Evolutionary conservation across 2,797 vertebrate species (phyloP), one percentile per base, ranked within the genome.

Genomic region (Aselliscus stoliczkanus): DNA sequence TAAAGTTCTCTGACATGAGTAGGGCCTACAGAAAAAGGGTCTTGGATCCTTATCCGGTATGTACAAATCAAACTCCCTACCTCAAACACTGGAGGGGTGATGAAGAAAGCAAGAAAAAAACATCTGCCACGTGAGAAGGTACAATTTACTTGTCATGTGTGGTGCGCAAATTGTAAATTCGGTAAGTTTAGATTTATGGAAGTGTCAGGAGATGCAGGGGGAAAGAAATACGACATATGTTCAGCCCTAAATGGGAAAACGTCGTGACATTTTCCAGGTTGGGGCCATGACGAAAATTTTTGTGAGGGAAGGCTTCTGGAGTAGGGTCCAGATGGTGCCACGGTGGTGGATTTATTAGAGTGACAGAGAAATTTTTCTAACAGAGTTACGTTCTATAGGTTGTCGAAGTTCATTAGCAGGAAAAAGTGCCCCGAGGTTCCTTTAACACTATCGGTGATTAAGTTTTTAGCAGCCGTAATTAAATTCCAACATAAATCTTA

Each of bases 321-420:
- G 84, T 1, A 27, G 25, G 14, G 23, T 77, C 56, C 70, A 73
- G 89, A 94, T 70, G 91, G 81, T 31, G 9, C 25, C 0, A 12
- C n/a, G 69, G 69, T 79, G 82, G 83, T 11, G 44, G 21, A 62
- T 34, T 67, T 69, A 84, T 62, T 69, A 70, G 70, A 8, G 58
- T n/a, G 64, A 72, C 80, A 56, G 47, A 50, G 34, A 42, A 27
- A 15, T 65, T 81, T 87, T 84, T 69, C 76, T 90, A 67, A 83
- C 8, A 0, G 34, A 2, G 0, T 69, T 29, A 20, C 2, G 1
- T 56, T 23, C 12, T 29, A 5, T 7, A 72, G 56, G 29, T 21
- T 67, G 47, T 42, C 76, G 34, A 0, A 23, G 62, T 37, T 82
- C 60, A 6, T 73, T 54, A 84, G 72, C 39, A 56, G 39, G 42